Base-by-base conservation (phyloP, 2,888 invertebrate genomes). In the Monopis laevigella region DNA sequence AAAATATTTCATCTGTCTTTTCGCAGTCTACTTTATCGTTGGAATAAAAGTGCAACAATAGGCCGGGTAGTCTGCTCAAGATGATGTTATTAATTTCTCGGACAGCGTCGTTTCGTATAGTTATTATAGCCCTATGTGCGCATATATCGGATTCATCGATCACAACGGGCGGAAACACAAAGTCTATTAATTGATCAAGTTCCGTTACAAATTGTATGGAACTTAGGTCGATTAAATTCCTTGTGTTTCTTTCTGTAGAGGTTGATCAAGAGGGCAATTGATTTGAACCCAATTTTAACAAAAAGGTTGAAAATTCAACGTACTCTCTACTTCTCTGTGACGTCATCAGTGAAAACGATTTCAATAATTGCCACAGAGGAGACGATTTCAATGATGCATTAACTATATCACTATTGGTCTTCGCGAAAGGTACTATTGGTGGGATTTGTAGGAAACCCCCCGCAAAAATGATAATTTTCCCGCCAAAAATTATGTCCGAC, bases 401-500 rank as follows among this genome's bases (percentile, higher is more conserved):
- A 12, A 42, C 3, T n/a, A 42, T 30, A 40, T 45, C 45, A 2
- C 24, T 40, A 26, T 40, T 39, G 11, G 24, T 28, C 26, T 10
- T 16, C 1, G 44, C 45, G 2, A 38, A 17, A 0, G 30, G 11
- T 2, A 47, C 42, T 2, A 48, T 44, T 7, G 48, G 46, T 21
- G 45, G 43, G n/a, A 48, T 45, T 30, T 46, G 46, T n/a, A 44
- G 40, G 38, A 46, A 48, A 27, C 46, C 44, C 2, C 46, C 46
- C 8, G 45, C 42, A 24, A 45, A 47, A 32, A 47, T 44, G n/a
- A 47, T 29, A 2, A 45, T 27, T 44, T 45, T 44, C 16, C 45
- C 47, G 11, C 47, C 44, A 21, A 47, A 47, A n/a, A 41, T 10
- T 39, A 40, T 41, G 14, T 35, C n/a, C 3, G 40, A 41, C 3